These are phyloP conservation scores for Thysanoteuthis rhombus DNA, from an alignment of 2,888 invertebrate species.

Conservation along the genomic window DNA sequence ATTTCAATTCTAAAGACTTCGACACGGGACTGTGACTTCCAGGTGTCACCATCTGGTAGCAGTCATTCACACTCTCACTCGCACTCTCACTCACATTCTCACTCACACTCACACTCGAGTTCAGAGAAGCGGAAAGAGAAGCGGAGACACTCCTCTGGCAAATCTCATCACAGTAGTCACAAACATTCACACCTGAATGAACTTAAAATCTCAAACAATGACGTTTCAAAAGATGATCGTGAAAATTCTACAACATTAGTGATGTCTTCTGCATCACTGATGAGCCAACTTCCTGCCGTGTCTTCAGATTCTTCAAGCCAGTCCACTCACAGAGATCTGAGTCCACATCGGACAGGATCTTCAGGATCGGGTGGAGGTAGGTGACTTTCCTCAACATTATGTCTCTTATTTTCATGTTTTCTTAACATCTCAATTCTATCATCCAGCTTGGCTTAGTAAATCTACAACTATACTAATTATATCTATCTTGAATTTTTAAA, in stretches of 20 bases:
- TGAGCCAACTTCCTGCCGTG: neutral
- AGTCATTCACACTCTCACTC: neutral
- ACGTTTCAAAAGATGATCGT: slow-evolving; percentile 15
- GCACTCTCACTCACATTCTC: slow-evolving; percentile 18
- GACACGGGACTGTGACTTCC: slow-evolving; percentile 20
- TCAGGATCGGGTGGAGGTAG: slow-evolving; percentile 12
- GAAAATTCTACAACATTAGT: neutral
- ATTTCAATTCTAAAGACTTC: slow-evolving; percentile 24
- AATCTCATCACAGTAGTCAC: slow-evolving; percentile 29
- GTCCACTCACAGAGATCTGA: slow-evolving; percentile 23
- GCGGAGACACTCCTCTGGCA: neutral
- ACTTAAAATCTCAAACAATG: neutral
- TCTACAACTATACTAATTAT: neutral
- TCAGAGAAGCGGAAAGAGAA: slow-evolving; percentile 27
- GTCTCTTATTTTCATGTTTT: neutral
- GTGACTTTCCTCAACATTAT: neutral
- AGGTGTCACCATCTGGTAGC: slow-evolving; percentile 14
- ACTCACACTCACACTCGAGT: slow-evolving; percentile 16
- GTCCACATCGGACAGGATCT: slow-evolving; percentile 13
- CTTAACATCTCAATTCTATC: neutral
- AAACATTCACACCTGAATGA: slow-evolving; percentile 1
- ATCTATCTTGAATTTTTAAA: no score
- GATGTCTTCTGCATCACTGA: neutral
- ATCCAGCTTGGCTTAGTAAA: neutral
- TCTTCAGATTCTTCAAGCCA: slow-evolving; percentile 29